Evolutionary conservation across 2,797 vertebrate species (phyloP).

Genomic region (Sebastes oblongus): DNA sequence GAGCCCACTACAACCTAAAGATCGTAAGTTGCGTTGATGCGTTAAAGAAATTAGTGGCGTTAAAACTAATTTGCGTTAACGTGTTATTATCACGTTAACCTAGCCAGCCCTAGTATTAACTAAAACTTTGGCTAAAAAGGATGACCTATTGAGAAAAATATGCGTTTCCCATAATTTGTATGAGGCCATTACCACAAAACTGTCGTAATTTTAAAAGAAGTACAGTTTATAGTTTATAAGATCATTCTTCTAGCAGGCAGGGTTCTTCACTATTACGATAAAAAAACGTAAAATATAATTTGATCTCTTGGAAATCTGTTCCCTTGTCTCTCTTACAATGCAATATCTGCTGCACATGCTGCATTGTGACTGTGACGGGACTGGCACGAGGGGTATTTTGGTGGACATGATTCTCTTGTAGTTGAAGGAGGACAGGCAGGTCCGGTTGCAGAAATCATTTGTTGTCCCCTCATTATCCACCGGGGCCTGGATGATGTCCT

Average conservation of each 20-base stretch:
- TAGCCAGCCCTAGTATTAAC: accelerated
- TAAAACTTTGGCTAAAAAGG: background rate
- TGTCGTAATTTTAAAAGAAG: background rate
- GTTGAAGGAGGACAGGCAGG: constrained; percentile 87
- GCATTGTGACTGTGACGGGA: constrained; percentile 67
- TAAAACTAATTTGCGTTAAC: no score
- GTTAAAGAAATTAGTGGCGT: no score
- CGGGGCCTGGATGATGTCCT: constrained; percentile 85
- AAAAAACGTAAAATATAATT: background rate
- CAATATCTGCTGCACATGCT: constrained; percentile 89
- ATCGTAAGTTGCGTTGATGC: no score
- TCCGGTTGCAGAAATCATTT: constrained; percentile 92
- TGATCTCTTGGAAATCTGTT: background rate
- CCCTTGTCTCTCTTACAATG: constrained; percentile 80
- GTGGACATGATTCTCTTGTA: constrained; percentile 75
- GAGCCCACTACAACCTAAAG: no score
- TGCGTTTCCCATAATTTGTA: background rate
- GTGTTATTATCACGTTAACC: no score
- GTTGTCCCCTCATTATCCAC: constrained; percentile 82
- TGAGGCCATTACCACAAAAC: background rate
- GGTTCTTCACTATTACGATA: background rate
- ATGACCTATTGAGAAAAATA: background rate
- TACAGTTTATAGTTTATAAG: background rate
- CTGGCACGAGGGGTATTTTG: constrained; percentile 60
- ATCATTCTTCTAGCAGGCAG: background rate